Evolutionary conservation across 1,140 invertebrate species (phyloP).

Genomic region (Delia radicum): DNA sequence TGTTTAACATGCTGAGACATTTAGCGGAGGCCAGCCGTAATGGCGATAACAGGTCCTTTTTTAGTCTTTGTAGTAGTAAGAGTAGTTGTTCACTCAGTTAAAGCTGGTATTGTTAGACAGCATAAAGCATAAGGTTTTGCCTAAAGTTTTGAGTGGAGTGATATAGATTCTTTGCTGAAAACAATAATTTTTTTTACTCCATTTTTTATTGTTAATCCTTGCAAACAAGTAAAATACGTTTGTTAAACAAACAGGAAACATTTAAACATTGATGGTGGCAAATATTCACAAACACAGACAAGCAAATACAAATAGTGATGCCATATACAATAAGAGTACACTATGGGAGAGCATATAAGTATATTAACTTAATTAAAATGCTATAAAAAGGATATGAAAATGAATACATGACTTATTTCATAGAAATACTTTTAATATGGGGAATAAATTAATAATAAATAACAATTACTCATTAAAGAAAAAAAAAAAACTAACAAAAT

Average conservation of each 20-base stretch:
- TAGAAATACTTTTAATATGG: too few relatives aligned
- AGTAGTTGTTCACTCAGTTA: not conserved
- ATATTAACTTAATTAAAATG: too few relatives aligned
- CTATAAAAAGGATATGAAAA: too few relatives aligned
- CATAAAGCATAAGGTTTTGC: not conserved
- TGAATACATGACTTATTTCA: too few relatives aligned
- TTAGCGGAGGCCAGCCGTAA: not conserved
- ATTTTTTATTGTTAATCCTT: constrained; percentile 28
- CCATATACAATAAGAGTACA: too few relatives aligned
- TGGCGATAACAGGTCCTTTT: not conserved
- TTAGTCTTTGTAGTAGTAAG: not conserved
- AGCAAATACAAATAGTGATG: too few relatives aligned
- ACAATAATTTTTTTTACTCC: not conserved
- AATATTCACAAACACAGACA: constrained; percentile 8
- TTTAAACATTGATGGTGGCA: constrained; percentile 19
- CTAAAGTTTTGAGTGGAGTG: not conserved
- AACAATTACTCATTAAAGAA: too few relatives aligned
- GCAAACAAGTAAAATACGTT: constrained; percentile 29
- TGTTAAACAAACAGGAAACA: constrained; percentile 27
- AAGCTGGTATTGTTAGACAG: not conserved
- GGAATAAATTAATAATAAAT: too few relatives aligned
- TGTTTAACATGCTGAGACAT: not conserved
- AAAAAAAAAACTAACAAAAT: too few relatives aligned
- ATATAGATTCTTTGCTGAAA: not conserved
- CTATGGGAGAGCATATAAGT: too few relatives aligned